Conservation (phyloP, 2,888 invertebrate species). For the Taphrorychus bicolor region DNA sequence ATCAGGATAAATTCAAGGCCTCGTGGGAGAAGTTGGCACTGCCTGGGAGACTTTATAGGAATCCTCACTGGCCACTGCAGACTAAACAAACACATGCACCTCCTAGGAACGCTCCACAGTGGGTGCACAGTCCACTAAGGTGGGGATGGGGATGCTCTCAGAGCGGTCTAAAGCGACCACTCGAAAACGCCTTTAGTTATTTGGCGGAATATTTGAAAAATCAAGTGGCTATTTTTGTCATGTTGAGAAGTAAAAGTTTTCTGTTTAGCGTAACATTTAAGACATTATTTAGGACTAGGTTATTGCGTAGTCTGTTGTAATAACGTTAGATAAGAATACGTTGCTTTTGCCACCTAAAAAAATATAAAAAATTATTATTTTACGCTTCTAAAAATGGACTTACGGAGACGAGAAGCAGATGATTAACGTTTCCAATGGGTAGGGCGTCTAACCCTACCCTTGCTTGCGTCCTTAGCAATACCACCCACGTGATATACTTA, state of each 20-base stretch:
- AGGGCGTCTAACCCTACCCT: background rate
- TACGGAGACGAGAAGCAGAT: background rate
- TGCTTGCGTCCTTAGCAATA: background rate
- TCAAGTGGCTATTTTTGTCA: background rate
- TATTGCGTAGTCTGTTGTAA: background rate
- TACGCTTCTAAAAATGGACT: background rate
- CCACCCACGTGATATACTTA: background rate
- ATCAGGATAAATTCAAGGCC: too few species aligned
- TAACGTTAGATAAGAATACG: background rate
- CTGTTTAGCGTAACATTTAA: background rate
- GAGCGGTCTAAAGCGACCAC: too few species aligned
- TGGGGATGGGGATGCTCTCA: too few species aligned
- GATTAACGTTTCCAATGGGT: background rate
- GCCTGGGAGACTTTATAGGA: too few species aligned
- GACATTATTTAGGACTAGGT: background rate
- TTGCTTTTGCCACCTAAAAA: background rate
- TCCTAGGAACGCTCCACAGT: too few species aligned
- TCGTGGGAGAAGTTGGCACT: too few species aligned
- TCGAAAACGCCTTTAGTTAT: too few species aligned
- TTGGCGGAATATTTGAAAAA: background rate
- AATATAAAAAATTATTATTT: background rate
- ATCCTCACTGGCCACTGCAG: too few species aligned
- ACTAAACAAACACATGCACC: too few species aligned
- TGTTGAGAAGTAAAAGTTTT: background rate
- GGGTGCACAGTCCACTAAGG: too few species aligned